phyloP scores from a whole-genome alignment of 64 coral and sea anemone genomes.

The Actinia equina region DNA sequence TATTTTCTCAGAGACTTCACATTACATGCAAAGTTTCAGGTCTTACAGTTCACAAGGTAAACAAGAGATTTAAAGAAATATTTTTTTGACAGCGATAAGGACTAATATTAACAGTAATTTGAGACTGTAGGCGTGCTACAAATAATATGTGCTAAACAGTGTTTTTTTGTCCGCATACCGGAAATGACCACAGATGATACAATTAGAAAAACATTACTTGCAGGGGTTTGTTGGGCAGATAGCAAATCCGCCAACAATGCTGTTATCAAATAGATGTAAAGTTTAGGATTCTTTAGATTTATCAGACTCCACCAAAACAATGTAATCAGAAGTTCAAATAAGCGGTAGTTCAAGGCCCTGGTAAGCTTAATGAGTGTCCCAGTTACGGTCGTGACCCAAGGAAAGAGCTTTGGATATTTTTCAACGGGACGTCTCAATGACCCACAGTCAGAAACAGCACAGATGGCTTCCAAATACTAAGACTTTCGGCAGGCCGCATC shows the following conservation, averaged over 20 bases:
- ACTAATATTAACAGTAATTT: background rate
- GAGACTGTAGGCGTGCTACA: background rate
- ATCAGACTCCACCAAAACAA: background rate
- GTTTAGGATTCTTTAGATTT: background rate
- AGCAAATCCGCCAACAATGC: background rate
- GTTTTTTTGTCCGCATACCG: constrained; percentile 1
- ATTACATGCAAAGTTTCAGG: background rate
- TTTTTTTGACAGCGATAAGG: background rate
- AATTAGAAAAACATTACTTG: background rate
- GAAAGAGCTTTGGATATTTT: background rate
- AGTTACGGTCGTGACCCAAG: background rate
- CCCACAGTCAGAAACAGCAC: no score
- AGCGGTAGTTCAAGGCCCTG: background rate
- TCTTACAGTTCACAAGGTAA: background rate
- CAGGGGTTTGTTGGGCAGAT: background rate
- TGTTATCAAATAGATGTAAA: background rate
- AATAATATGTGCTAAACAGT: constrained; percentile 3
- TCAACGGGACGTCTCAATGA: background rate
- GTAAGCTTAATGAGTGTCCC: background rate
- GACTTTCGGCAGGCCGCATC: no score
- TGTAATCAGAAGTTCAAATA: background rate
- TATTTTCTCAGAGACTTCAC: background rate
- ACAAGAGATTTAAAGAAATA: background rate
- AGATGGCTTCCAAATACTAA: no score
- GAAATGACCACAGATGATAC: constrained; percentile 16